Evolutionary conservation across 1,140 invertebrate species (phyloP), one percentile per base, ranked within the genome.

Genomic region (Dryas iulia): DNA sequence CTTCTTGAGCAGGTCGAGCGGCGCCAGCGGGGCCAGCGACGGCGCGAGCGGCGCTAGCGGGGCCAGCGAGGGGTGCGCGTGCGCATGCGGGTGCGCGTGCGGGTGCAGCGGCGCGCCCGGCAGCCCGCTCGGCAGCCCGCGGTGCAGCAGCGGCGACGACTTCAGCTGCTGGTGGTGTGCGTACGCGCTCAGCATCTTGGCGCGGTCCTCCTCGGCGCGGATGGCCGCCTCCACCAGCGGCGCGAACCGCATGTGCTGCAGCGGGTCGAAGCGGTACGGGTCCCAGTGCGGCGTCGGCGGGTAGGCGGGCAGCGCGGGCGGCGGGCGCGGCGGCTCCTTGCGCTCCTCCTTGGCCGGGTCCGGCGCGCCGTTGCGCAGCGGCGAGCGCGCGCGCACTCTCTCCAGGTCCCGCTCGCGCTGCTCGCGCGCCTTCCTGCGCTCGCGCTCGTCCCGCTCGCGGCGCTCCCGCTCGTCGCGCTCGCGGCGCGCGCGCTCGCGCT

Each of bases 391-490:
- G 1, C 95, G 90, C 76, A 59, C 91, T 12, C 87, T 80, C 86
- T 83, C 93, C 84, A 84, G 92, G 82, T 89, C 87, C 74, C 89
- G 90, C 79, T 90, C 90, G 87, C 83, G 78, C 57, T 81, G 81
- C 56, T 86, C 83, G 33, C 84, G 81, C 12, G 81, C 81, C 74
- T 92, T 88, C 54, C 89, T 84, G 18, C 92, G 81, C 59, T 92
- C 89, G 63, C 93, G 91, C 82, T 94, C 71, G 77, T 95, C 87
- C 68, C 95, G 88, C 66, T 95, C 93, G 56, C 96, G 94, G 66
- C 95, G 92, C 79, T 96, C 95, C 4, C 95, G 90, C 56, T 95
- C 93, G 70, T 96, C 95, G 63, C 95, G 94, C 64, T 96, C 95
- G 57, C 95, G 92, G 1, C 95, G 91, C 62, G 95, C 91, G 68